Evolutionary conservation across 1,140 invertebrate genomes (phyloP), one percentile per base, ranked within the genome.

Genomic region (Cherax destructor): DNA sequence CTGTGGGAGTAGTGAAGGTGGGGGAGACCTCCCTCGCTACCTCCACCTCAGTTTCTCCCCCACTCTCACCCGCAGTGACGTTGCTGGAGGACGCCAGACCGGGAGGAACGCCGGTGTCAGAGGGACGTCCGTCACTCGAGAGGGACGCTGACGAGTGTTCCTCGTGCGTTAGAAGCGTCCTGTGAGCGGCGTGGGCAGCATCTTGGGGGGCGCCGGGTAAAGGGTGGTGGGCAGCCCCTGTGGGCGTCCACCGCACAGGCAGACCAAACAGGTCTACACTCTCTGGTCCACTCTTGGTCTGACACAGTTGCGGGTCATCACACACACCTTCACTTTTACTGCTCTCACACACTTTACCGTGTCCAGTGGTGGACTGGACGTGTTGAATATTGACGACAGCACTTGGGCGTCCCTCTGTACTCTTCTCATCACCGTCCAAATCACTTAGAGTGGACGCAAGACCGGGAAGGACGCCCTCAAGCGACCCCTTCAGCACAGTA

Each of bases 241-340:
- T 16, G 11, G 79, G 65, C n/a, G 87, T 89, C 88, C 88, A 91
- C 49, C 83, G 52, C 41, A 91, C 81, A 13, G 88, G 88, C 1
- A 91, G 83, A 50, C 88, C 88, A 50, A 91, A 91, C 56, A 91
- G 61, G 50, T 91, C 88, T 16, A 91, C 49, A 52, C 74, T 90
- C 11, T 84, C 69, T 13, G 88, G 87, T 6, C 79, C 78, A 49
- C 47, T 74, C 61, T 50, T 6, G n/a, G 59, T 56, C 49, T 16
- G 24, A n/a, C 18, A 5, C 52, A 4, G 50, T 10, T 47, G 49
- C 16, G 21, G 47, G 56, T 78, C 85, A 52, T 16, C 65, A 41
- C 86, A 47, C 77, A n/a, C 24, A 56, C 6, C 77, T 41, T 30
- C 13, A 3, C 11, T 30, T 59, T 41, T 18, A 9, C 65, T 16